Base-by-base conservation (phyloP, 2,113 vertebrate species). In the Anas platyrhynchos region DNA sequence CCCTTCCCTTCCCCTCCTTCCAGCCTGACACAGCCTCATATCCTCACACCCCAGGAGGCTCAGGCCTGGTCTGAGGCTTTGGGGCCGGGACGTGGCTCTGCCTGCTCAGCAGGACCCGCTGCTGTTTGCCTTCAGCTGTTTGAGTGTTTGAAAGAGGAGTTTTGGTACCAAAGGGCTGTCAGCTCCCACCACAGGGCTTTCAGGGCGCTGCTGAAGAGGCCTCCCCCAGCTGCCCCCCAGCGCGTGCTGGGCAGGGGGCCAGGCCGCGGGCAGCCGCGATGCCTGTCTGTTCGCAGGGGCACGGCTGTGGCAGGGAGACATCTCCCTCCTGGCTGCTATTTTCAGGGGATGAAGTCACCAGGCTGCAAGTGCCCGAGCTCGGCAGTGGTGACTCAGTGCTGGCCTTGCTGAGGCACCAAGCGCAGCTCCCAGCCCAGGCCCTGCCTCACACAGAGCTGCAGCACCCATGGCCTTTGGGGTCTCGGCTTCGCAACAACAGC, bases 301-400 rank as follows among this genome's bases (percentile, higher is more conserved):
- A 79, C 1, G 25, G 80, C 2, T 25, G 80, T n/a, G 83, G 52
- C 80, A 77, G 69, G 29, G 75, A 54, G 73, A 43, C 3, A 6
- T 76, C 77, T 86, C 87, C 50, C 84, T 95, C 84, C 61, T 9
- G 21, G 81, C 43, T 89, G 93, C 96, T 98, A 97, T 98, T 97
- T 95, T 93, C 83, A 96, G 95, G 36, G 10, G 83, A 91, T 97
- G 94, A 98, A 96, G 96, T 97, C 97, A 98, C 52, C 6, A 4
- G 72, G 86, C 92, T 90, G 91, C 74, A 66, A 55, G 85, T 2
- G 48, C 34, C 83, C 43, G 65, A 94, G 92, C 93, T 87, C 84
- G 67, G 93, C 1, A 4, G 44, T 59, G 85, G 74, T 94, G 96
- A 95, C 65, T 95, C 95, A 95, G 87, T 63, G 93, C 18, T 0